Conservation (phyloP, 2,113 vertebrate species). For the Pterocles gutturalis region DNA sequence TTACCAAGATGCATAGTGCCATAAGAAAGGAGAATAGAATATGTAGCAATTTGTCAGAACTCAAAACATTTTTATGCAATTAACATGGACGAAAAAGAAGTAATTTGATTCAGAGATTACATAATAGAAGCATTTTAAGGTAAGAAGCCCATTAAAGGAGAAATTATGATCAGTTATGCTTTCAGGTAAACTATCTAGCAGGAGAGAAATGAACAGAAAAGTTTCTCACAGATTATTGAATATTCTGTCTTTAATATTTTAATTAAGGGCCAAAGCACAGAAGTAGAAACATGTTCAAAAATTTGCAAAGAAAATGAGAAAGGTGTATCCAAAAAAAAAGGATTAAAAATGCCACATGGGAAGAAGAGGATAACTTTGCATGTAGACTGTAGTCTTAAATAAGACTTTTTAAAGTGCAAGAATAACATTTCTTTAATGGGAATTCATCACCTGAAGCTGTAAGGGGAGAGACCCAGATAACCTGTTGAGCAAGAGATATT, state of each 20-base stretch:
- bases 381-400: background rate
- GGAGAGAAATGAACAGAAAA: background rate
- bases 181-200: background rate
- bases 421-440: background rate
- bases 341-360: background rate
- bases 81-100: background rate
- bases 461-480: background rate
- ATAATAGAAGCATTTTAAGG: background rate
- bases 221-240: constrained; percentile 45
- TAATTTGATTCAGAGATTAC: background rate
- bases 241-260: constrained; percentile 43
- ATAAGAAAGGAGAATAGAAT: background rate
- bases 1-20: background rate
- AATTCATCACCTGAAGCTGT: background rate
- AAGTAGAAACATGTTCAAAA: background rate
- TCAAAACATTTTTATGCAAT: background rate
- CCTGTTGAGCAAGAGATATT: background rate
- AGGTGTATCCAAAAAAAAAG: background rate
- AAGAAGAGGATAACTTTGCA: background rate
- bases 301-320: constrained; percentile 58
- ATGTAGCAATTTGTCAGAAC: background rate
- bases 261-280: background rate
- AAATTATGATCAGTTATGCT: background rate
- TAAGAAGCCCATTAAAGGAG: background rate
- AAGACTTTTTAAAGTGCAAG: background rate